These are phyloP conservation scores for Entomobrya proxima DNA, from an alignment of 2,888 invertebrate species.

Conservation along the genomic window DNA sequence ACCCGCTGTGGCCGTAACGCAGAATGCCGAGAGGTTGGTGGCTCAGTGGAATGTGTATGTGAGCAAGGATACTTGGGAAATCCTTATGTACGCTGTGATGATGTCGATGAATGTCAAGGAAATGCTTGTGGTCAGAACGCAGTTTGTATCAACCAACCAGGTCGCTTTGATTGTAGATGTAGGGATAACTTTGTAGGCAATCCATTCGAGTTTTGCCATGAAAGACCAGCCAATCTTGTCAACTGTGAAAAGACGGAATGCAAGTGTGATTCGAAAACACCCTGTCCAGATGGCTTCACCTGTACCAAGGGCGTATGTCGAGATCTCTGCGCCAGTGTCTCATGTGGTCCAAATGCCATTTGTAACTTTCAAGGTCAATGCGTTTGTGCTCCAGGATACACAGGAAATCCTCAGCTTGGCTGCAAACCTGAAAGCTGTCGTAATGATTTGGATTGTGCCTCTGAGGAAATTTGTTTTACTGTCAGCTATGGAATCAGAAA, in stretches of 20 bases:
- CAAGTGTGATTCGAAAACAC: conserved; percentile 62
- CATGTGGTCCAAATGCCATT: conserved; percentile 88
- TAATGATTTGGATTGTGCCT: conserved; percentile 88
- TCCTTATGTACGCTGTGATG: conserved; percentile 88
- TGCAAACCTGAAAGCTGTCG: conserved; percentile 86
- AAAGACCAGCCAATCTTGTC: conserved; percentile 70
- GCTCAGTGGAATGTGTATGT: conserved; percentile 86
- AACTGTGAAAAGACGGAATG: conserved; percentile 72
- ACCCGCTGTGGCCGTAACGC: conserved; percentile 88
- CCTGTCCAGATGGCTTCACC: conserved; percentile 78
- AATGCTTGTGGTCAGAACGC: conserved; percentile 90
- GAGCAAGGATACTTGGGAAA: conserved; percentile 87
- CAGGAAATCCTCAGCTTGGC: conserved; percentile 88
- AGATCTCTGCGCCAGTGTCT: conserved; percentile 85
- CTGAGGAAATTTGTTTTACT: conserved; percentile 92
- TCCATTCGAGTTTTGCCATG: conserved; percentile 87
- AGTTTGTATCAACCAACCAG: conserved; percentile 91
- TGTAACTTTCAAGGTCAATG: conserved; percentile 87
- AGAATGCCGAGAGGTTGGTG: conserved; percentile 86
- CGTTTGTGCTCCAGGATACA: conserved; percentile 84
- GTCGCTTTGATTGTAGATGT: conserved; percentile 93
- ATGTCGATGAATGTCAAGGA: conserved; percentile 88
- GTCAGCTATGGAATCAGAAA: conserved; percentile 86
- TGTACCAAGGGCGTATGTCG: conserved; percentile 86
- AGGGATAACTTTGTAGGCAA: conserved; percentile 90